phyloP scores from a whole-genome alignment of 2,888 invertebrate genomes.

The Leuctra nigra region DNA sequence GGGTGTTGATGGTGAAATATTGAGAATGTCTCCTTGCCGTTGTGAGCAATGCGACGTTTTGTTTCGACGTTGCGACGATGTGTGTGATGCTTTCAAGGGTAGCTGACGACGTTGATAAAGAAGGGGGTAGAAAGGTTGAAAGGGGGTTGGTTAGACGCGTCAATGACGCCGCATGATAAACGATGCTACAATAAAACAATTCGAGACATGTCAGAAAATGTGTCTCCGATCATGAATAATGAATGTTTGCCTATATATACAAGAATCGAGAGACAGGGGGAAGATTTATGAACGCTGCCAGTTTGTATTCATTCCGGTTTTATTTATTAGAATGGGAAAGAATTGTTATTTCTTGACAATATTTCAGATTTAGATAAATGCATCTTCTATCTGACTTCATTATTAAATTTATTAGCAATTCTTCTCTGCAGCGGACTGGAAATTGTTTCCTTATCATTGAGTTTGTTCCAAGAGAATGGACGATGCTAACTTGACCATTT shows the following conservation, averaged over 20 bases:
- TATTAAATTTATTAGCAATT: too few species aligned
- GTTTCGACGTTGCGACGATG: constrained; percentile 17
- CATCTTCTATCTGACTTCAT: too few species aligned
- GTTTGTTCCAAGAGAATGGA: too few species aligned
- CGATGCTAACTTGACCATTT: too few species aligned
- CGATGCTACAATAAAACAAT: constrained; percentile 14
- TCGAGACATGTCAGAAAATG: background rate
- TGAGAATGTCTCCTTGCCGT: constrained; percentile 20
- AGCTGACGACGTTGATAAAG: background rate
- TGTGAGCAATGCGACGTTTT: constrained; percentile 23
- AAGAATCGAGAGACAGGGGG: background rate
- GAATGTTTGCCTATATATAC: background rate
- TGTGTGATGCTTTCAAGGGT: constrained; percentile 2
- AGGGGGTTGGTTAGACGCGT: constrained; percentile 11
- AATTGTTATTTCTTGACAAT: too few species aligned
- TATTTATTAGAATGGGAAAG: too few species aligned
- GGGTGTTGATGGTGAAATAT: constrained; percentile 24
- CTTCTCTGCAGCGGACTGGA: too few species aligned
- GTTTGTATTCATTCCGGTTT: too few species aligned
- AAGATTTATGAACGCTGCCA: too few species aligned
- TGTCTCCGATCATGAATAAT: background rate
- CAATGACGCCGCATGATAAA: constrained; percentile 14
- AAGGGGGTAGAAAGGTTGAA: constrained; percentile 3
- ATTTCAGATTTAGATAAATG: too few species aligned
- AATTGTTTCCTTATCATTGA: too few species aligned